Base-by-base conservation (phyloP, 2,797 vertebrate species). In the Chanos chanos region DNA sequence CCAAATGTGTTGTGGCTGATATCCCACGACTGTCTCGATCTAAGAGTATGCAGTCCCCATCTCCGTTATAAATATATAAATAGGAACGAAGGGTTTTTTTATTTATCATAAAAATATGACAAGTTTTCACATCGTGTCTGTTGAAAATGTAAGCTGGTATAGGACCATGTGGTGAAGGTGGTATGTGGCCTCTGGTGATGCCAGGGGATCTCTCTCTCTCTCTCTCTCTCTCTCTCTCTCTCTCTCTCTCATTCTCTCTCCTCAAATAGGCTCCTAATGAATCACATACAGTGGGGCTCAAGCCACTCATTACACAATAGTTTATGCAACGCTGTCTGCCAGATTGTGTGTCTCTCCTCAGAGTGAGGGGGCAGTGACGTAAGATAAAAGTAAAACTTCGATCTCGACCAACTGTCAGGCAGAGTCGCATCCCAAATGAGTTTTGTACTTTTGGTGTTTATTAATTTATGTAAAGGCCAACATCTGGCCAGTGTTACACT, bases 361-460 rank as follows among this genome's bases (percentile, higher is more conserved):
- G 47, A n/a, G 51, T 62, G 59, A 60, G 47, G 31, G 36, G 49
- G 48, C 64, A 47, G 47, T 66, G 62, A 66, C 73, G 52, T 48
- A 69, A 66, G 25, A 66, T 69, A 69, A 69, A 73, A 72, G 48
- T 25, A 24, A 34, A 15, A 27, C 43, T 68, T 44, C 33, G 64
- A 22, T 52, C 40, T n/a, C n/a, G n/a, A n/a, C n/a, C n/a, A n/a
- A n/a, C n/a, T 50, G 54, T 40, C 61, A 45, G 44, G 22, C 16
- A 34, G 47, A 51, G 39, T 50, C 47, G 62, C 58, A 47, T 59
- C 41, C 64, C 57, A 65, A 52, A 56, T 68, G 9, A 55, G 43
- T 49, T 52, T 56, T 66, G 45, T 47, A 53, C 47, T 65, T 61
- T 15, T 44, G 30, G 24, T 64, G 33, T 64, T 64, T 27, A 40